Percentiles rank a stretch among this genome's conserved stretches.
phyloP scores from a whole-genome alignment of 2,113 vertebrate species.

The zebrafish (Danio rerio) region DNA sequence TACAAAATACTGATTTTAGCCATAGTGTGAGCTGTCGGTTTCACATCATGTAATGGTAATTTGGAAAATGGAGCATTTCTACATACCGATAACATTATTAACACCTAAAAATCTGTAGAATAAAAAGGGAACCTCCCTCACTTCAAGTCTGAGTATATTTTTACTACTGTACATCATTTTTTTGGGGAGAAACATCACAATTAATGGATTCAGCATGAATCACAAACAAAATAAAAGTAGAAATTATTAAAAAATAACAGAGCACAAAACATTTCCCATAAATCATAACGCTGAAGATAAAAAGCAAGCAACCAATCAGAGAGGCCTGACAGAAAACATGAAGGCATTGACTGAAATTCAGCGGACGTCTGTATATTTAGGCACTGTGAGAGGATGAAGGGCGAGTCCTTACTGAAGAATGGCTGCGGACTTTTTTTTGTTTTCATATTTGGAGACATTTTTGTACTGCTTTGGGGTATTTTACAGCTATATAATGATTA shows the following conservation, averaged over 20 bases:
- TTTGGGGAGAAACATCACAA: slow-evolving; percentile 48
- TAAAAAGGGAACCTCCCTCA: slow-evolving; percentile 49
- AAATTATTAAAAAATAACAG: slow-evolving; percentile 37
- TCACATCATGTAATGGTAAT: slow-evolving; percentile 44
- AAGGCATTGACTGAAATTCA: slow-evolving; percentile 83
- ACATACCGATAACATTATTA: slow-evolving; percentile 47
- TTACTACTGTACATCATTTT: slow-evolving; percentile 44
- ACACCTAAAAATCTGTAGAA: slow-evolving; percentile 43
- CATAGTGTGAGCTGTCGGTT: slow-evolving; percentile 42
- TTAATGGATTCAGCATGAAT: slow-evolving; percentile 44
- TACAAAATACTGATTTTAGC: slow-evolving; percentile 55
- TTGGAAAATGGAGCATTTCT: slow-evolving; percentile 44
- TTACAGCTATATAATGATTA: slow-evolving; percentile 71
- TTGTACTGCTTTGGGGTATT: slow-evolving; percentile 5
- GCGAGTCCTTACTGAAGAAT: slow-evolving; percentile 31
- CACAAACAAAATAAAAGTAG: slow-evolving; percentile 29
- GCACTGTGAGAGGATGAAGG: slow-evolving; percentile 82
- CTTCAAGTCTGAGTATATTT: slow-evolving; percentile 43
- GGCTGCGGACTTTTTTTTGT: slow-evolving; percentile 52
- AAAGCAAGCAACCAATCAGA: slow-evolving; percentile 72
- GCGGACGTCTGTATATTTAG: slow-evolving; percentile 95
- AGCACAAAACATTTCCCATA: slow-evolving; percentile 25
- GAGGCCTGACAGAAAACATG: slow-evolving; percentile 65
- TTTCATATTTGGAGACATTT: slow-evolving; percentile 18
- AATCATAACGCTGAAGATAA: slow-evolving; percentile 52